Evolutionary conservation across 2,797 vertebrate genomes (phyloP).

Genomic region (Morelia viridis): DNA sequence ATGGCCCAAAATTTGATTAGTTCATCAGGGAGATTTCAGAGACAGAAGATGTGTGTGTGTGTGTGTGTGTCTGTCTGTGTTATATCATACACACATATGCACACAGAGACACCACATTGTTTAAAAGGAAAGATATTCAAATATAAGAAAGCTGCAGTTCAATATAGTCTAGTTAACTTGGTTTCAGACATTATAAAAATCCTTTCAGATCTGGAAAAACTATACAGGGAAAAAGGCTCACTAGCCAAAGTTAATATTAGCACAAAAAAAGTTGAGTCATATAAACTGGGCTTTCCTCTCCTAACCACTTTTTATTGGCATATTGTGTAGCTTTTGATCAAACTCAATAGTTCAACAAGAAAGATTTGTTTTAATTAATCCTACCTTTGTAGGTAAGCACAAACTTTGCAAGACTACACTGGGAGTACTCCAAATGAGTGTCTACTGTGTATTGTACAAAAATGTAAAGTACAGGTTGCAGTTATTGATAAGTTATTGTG

Average conservation of each 20-base stretch:
- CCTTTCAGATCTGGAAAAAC: conserved; percentile 77
- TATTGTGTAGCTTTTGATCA: conserved; percentile 63
- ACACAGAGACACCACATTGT: conserved; percentile 48
- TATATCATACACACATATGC: background rate
- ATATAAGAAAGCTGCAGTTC: conserved; percentile 44
- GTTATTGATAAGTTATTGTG: background rate
- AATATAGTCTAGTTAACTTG: conserved; percentile 42
- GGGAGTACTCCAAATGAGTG: background rate
- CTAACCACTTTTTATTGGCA: conserved; percentile 59
- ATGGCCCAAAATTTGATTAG: conserved; percentile 32
- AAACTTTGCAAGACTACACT: background rate
- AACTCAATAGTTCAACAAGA: conserved; percentile 56
- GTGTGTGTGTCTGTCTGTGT: background rate
- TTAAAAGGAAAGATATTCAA: conserved; percentile 55
- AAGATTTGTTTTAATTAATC: conserved; percentile 18
- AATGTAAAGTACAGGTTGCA: background rate
- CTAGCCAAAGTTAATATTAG: conserved; percentile 87
- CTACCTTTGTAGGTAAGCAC: background rate
- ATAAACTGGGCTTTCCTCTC: conserved; percentile 77
- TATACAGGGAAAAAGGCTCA: conserved; percentile 69
- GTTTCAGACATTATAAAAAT: conserved; percentile 59
- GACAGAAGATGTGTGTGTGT: background rate
- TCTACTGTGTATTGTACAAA: background rate
- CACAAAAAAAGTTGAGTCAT: conserved; percentile 81
- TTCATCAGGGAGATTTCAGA: conserved; percentile 16